Base-by-base conservation (phyloP, 2,113 vertebrate genomes). In the Gnathonemus echidnorhynchus region DNA sequence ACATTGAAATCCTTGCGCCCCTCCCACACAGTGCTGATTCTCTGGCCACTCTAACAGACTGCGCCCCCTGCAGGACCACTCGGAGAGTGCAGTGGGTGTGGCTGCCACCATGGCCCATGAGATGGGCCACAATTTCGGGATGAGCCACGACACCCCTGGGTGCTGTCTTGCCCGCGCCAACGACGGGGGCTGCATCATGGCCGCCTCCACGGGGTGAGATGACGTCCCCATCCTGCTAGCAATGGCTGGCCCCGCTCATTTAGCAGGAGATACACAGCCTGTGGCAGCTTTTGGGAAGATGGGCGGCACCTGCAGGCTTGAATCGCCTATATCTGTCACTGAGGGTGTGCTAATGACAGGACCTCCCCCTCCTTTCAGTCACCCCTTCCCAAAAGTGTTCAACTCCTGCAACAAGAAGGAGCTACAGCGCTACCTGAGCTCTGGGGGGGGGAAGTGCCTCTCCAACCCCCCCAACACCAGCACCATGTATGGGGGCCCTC, bases 51-150 rank as follows among this genome's bases (percentile, higher is more conserved):
- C 52, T 39, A 35, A 70, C 62, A 70, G 62, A 11, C 62, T 53
- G 3, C 52, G 15, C 83, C 39, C 21, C 39, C 39, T 24, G 8
- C 91, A 99, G 98, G 98, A 99, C 93, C 98, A 99, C 94, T 98
- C 98, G 0, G 96, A 97, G 77, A 97, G 94, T 87, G 95, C 97
- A 49, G 96, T 99, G 3, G 98, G 98, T 0, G 97, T 98, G 24
- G 98, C 98, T 48, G 97, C 98, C 91, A 99, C 98, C 19, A 95
- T 99, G 94, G 98, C 98, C 39, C 98, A 99, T 0, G 98, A 99
- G 94, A 97, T 99, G 96, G 98, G 98, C 42, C 98, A 99, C 95
- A 99, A 99, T 92, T 99, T 99, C 49, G 98, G 98, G 8, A 99
- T 99, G 98, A 99, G 94, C 90, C 98, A 99, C 0, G 98, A 99